These are phyloP conservation scores for Zeuzera pyrina DNA, from an alignment of 2,888 invertebrate genomes.

Conservation along the genomic window DNA sequence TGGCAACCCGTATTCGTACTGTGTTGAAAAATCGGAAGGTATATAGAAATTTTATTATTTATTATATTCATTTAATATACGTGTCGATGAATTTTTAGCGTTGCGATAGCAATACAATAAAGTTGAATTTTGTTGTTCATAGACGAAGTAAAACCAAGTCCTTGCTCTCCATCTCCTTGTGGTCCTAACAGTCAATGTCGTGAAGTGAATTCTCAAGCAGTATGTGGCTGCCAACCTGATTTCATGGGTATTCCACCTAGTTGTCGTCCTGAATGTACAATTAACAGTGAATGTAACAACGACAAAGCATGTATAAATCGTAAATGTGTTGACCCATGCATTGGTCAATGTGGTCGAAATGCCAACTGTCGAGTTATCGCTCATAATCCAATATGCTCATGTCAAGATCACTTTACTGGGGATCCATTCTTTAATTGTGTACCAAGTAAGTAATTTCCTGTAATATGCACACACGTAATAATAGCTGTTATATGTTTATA, in stretches of 20 bases:
- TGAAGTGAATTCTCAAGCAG: conserved; percentile 77
- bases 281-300: conserved; percentile 83
- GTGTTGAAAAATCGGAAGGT: conserved; percentile 62
- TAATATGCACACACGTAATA: background rate
- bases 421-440: conserved; percentile 79
- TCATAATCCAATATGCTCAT: conserved; percentile 88
- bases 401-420: conserved; percentile 80
- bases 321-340: conserved; percentile 86
- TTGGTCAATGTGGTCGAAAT: conserved; percentile 84
- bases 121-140: conserved; percentile 22
- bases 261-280: conserved; percentile 86
- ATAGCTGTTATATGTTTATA: background rate
- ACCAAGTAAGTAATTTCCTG: conserved; percentile 51
- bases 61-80: conserved; percentile 1
- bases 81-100: background rate
- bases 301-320: conserved; percentile 83
- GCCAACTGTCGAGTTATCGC: conserved; percentile 86
- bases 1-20: conserved; percentile 80
- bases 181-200: conserved; percentile 84
- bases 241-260: conserved; percentile 84
- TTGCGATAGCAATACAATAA: background rate
- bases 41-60: conserved; percentile 15
- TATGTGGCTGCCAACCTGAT: conserved; percentile 80
- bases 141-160: conserved; percentile 58
- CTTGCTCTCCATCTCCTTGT: conserved; percentile 82